Conservation (phyloP, 2,113 vertebrate species). For the Scalopus aquaticus region DNA sequence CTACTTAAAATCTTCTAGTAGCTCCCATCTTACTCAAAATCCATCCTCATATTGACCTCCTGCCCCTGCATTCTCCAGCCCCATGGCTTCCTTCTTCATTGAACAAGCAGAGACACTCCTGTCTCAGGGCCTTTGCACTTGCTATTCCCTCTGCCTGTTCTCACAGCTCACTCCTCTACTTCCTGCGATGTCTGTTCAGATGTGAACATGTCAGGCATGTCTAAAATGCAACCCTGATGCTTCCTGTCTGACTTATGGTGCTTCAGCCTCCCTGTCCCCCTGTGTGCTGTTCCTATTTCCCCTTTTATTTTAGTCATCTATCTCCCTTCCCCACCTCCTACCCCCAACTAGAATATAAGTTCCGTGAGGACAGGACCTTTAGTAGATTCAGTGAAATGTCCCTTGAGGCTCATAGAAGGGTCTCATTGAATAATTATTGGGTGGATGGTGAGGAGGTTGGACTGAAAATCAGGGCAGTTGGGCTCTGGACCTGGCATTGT, state of each 20-base stretch:
- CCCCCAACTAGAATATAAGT: not conserved
- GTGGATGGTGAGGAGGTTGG: not conserved
- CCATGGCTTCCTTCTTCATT: not conserved
- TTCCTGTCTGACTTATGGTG: not conserved
- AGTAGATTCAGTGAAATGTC: not conserved
- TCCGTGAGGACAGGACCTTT: not conserved
- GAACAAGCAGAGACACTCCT: not conserved
- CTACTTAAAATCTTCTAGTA: not conserved
- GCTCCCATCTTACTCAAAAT: not conserved
- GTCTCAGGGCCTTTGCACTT: constrained; percentile 8
- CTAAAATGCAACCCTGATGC: not conserved
- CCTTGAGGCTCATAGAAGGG: not conserved
- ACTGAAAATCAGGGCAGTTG: not conserved
- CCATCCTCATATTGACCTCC: too few species aligned
- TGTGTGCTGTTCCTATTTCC: not conserved
- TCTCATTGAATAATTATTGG: not conserved
- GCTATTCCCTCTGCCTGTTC: not conserved
- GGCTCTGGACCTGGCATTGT: not conserved
- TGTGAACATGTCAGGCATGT: not conserved
- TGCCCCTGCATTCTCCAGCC: not conserved
- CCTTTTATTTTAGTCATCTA: not conserved
- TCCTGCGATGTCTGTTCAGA: not conserved
- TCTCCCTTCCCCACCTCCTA: too few species aligned
- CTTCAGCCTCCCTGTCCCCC: not conserved
- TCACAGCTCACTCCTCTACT: not conserved